phyloP scores from a whole-genome alignment of 2,113 vertebrate species.

The Chinchilla lanigera region DNA sequence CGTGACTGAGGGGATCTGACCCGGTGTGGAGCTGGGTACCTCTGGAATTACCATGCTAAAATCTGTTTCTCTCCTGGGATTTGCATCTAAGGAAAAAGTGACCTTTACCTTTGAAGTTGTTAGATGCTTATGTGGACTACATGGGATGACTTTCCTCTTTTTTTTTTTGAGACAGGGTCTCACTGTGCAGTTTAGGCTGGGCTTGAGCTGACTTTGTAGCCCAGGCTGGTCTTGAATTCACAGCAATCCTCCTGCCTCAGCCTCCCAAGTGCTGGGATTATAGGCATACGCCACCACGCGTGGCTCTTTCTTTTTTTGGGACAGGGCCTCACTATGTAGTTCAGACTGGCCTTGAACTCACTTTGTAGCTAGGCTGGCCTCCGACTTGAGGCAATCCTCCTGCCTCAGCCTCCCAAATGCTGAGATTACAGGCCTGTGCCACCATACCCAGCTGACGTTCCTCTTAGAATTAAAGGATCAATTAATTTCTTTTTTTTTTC shows the following conservation, averaged over 20 bases:
- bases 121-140: neutral
- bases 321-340: neutral
- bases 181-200: neutral
- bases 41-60: neutral
- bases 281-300: no score
- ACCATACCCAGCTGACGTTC: neutral
- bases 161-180: neutral
- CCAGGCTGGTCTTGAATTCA: neutral
- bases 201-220: no score
- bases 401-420: neutral
- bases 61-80: neutral
- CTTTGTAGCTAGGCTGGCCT: neutral
- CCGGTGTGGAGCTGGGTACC: neutral
- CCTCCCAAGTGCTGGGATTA: neutral
- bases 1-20: neutral
- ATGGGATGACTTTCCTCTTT: neutral
- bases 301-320: neutral
- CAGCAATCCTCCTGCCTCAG: neutral
- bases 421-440: neutral
- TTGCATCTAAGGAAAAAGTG: neutral
- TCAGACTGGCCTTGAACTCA: neutral
- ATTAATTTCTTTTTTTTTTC: neutral
- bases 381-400: neutral
- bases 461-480: neutral
- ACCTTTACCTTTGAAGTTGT: neutral